A percentile compares a stretch with the other conserved stretches of the same genome.
These are phyloP conservation scores for Gortyna flavago DNA, from an alignment of 2,888 invertebrate species.

Conservation along the genomic window DNA sequence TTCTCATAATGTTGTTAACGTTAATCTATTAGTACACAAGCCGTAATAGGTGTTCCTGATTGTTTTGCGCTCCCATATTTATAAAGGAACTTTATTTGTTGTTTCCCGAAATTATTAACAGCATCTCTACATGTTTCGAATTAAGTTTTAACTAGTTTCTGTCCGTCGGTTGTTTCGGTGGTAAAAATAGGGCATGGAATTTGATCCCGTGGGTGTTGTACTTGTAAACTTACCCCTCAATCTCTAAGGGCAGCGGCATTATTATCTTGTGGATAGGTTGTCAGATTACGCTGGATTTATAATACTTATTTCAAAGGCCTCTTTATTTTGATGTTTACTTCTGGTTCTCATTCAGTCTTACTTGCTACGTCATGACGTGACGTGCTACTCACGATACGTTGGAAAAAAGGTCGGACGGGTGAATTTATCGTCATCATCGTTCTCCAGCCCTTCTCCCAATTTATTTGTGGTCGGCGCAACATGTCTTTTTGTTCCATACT, in stretches of 20 bases:
- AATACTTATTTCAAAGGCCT: background rate
- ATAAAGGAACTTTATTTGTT: conserved; percentile 26
- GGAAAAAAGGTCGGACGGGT: background rate
- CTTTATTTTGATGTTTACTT: background rate
- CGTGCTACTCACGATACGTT: background rate
- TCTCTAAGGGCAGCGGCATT: conserved; percentile 19
- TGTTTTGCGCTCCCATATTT: conserved; percentile 27
- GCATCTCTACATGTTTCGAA: conserved; percentile 36
- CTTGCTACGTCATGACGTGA: background rate
- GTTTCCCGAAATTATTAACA: conserved; percentile 47
- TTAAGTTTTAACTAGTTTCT: conserved; percentile 52
- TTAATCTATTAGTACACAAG: conserved; percentile 34
- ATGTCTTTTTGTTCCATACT: background rate
- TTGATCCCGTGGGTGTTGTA: conserved; percentile 40
- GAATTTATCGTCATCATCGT: background rate
- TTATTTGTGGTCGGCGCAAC: no score
- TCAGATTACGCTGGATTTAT: background rate
- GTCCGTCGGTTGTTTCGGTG: conserved; percentile 26
- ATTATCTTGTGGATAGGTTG: conserved; percentile 13
- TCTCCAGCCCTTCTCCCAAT: background rate
- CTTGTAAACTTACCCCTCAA: conserved; percentile 22
- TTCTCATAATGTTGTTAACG: conserved; percentile 43
- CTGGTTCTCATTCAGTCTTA: background rate
- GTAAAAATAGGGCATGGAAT: conserved; percentile 44
- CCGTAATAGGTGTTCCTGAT: conserved; percentile 29